These are phyloP conservation scores for Muricea muricata DNA, from an alignment of 92 coral and sea anemone species.

Conservation along the genomic window DNA sequence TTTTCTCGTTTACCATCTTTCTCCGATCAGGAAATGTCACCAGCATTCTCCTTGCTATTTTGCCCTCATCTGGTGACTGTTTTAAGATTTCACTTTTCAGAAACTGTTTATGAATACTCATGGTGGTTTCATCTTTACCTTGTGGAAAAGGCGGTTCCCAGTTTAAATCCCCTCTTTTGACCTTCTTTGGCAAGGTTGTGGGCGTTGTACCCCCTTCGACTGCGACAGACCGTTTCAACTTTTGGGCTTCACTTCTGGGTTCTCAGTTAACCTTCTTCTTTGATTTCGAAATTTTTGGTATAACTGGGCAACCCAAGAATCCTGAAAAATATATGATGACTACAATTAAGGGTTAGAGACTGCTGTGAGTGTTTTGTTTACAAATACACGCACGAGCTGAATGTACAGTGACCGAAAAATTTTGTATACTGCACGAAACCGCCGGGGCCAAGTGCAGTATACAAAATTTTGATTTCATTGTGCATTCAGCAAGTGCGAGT, in stretches of 20 bases:
- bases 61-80: conserved; percentile 52
- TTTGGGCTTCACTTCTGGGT: conserved; percentile 70
- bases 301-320: conserved; percentile 67
- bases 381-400: too few species aligned
- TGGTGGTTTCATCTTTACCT: conserved; percentile 70
- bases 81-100: conserved; percentile 44
- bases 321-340: too few species aligned
- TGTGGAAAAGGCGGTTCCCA: conserved; percentile 75
- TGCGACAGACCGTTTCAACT: conserved; percentile 18
- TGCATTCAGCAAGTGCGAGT: too few species aligned
- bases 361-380: too few species aligned
- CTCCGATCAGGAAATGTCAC: too few species aligned
- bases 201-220: not conserved
- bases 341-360: too few species aligned
- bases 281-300: conserved; percentile 73
- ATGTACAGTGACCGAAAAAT: too few species aligned
- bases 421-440: too few species aligned
- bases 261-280: conserved; percentile 47
- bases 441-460: too few species aligned
- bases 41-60: conserved; percentile 52
- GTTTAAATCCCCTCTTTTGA: too few species aligned
- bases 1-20: too few species aligned
- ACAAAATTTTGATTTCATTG: too few species aligned
- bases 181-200: conserved; percentile 37
- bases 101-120: conserved; percentile 58